phyloP scores from a whole-genome alignment of 2,113 vertebrate species.

The Tympanuchus pallidicinctus region DNA sequence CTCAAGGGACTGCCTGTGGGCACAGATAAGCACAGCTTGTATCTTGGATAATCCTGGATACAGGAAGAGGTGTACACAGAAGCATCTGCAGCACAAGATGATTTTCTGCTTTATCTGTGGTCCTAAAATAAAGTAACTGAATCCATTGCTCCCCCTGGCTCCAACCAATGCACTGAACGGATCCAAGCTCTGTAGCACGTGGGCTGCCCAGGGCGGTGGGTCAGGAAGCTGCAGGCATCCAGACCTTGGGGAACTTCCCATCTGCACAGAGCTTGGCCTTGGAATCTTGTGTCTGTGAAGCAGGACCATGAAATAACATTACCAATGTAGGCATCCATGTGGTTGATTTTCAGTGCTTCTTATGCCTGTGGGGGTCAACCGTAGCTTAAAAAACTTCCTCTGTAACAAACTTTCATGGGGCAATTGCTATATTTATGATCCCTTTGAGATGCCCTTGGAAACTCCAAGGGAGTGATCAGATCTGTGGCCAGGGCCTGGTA shows the following conservation, averaged over 20 bases:
- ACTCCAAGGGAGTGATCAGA: neutral
- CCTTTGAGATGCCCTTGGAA: neutral
- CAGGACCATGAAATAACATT: fast-evolving
- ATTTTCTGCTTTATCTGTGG: neutral
- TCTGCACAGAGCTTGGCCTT: neutral
- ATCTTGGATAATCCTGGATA: neutral
- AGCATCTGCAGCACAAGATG: neutral
- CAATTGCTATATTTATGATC: neutral
- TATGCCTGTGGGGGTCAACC: neutral
- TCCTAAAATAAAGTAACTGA: neutral
- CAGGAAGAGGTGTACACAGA: neutral
- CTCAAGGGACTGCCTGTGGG: neutral
- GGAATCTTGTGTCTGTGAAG: neutral
- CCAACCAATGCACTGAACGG: neutral
- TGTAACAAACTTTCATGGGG: neutral
- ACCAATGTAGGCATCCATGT: neutral
- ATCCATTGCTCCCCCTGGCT: neutral
- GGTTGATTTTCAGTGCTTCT: neutral
- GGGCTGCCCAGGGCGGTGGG: fast-evolving
- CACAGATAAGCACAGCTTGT: neutral
- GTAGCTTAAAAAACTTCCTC: neutral
- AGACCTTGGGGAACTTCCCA: neutral
- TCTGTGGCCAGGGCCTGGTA: neutral
- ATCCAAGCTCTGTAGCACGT: neutral
- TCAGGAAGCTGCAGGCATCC: neutral